Evolutionary conservation across 2,113 vertebrate species (phyloP).

Genomic region (Ranitomeya variabilis): DNA sequence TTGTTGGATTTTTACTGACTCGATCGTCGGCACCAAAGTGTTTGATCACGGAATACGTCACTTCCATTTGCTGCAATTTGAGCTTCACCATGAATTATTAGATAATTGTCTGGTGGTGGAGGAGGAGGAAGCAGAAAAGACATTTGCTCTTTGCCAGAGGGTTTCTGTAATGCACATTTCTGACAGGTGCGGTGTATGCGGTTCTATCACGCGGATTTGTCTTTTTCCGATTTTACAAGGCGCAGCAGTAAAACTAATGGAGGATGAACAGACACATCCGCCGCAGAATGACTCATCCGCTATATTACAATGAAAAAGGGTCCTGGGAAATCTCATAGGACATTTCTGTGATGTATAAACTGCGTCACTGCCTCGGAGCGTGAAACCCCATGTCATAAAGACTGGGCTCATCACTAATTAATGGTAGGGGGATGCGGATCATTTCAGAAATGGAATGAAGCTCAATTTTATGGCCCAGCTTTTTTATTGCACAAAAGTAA

Average conservation of each 20-base stretch:
- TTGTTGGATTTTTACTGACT: no score
- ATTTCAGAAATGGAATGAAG: not conserved
- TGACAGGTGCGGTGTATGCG: not conserved
- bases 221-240: not conserved
- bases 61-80: no score
- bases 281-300: conserved; percentile 15
- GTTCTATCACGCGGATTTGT: not conserved
- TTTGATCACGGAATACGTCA: no score
- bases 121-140: no score
- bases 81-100: no score
- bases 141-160: no score
- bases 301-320: conserved; percentile 23
- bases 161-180: not conserved
- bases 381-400: not conserved
- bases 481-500: no score
- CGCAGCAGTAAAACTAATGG: conserved; percentile 17
- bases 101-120: no score
- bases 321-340: conserved; percentile 10
- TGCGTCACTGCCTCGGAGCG: not conserved
- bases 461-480: no score
- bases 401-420: not conserved
- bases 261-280: not conserved
- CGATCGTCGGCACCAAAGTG: no score
- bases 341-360: not conserved
- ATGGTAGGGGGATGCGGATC: not conserved